Evolutionary conservation across 2,113 vertebrate species (phyloP).

Genomic region (Plecturocebus donacophilus): DNA sequence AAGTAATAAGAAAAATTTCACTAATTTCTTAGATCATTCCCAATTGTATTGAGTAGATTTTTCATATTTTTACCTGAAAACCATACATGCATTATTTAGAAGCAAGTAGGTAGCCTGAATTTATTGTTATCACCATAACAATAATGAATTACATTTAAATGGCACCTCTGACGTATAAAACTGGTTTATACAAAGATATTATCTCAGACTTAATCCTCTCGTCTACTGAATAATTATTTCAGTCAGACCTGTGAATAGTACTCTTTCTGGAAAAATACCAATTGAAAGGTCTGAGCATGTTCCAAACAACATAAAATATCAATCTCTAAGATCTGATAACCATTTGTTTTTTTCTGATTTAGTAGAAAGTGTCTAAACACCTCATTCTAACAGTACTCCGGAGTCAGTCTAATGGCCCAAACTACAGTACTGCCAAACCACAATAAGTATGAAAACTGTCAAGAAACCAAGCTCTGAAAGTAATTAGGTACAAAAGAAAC

Average conservation of each 20-base stretch:
- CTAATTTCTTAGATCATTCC: slow-evolving; percentile 27
- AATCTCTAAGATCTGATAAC: not conserved
- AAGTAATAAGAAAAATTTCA: not conserved
- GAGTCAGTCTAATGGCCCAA: not conserved
- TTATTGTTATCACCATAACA: not conserved
- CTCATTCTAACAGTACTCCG: not conserved
- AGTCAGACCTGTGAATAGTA: slow-evolving; percentile 9
- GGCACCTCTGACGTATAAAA: slow-evolving; percentile 51
- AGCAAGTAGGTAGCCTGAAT: not conserved
- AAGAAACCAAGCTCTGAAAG: not conserved
- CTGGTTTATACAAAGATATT: slow-evolving; percentile 54
- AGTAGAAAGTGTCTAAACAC: slow-evolving; percentile 8
- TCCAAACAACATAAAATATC: slow-evolving; percentile 8
- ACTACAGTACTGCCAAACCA: not conserved
- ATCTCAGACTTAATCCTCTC: slow-evolving; percentile 54
- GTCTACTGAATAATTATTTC: slow-evolving; percentile 43
- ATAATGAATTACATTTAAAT: slow-evolving; percentile 49
- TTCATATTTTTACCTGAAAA: slow-evolving; percentile 4
- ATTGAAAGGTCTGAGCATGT: not conserved
- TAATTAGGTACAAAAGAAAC: slow-evolving; percentile 18
- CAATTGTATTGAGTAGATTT: not conserved
- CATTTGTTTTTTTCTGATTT: not conserved
- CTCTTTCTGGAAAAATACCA: slow-evolving; percentile 46
- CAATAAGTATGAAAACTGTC: not conserved
- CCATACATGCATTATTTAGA: not conserved